Base-by-base conservation (phyloP, 1,140 invertebrate genomes). In the Polypedilum vanderplanki region DNA sequence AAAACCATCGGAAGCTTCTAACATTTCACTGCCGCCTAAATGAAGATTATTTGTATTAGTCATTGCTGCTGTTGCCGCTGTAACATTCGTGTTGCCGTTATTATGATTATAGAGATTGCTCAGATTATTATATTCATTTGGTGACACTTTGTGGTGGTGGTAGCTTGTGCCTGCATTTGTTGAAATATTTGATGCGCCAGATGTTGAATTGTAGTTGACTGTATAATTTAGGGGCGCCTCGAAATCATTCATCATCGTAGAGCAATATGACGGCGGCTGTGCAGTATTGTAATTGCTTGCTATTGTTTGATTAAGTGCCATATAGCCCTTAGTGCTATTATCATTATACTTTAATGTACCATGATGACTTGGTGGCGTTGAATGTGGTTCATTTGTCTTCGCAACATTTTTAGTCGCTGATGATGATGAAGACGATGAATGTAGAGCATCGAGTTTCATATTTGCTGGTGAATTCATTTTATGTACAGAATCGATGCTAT, bases 311-410 rank as follows among this genome's bases (percentile, higher is more conserved):
- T 70, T 70, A 20, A 70, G 20, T 70, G 65, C 18, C 24, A 40
- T 73, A 20, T 73, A 40, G 73, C 40, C 15, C 12, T 73, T 73
- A 17, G 9, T 73, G 73, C 22, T 12, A n/a, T n/a, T 40, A 40
- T 73, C 40, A 40, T 33, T 73, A 73, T 40, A 40, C 10, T 73
- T 73, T 33, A 73, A 73, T 12, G 40, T 40, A 10, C 40, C 40
- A n/a, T 40, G 40, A 40, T 73, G 22, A 73, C 40, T 40, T 76
- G 81, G 81, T 76, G 81, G 81, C 75, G 81, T 80, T 78, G 80
- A 79, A 77, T 79, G 79, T 78, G 78, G 79, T 76, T 78, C 81
- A 78, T 78, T 80, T n/a, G 74, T 46, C 12, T 40, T 74, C 24
- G 8, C 22, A 33, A 5, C 24, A 57, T 46, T 40, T 64, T 73